Base-by-base conservation (phyloP, 2,113 vertebrate species). In the Perccottus glenii region DNA sequence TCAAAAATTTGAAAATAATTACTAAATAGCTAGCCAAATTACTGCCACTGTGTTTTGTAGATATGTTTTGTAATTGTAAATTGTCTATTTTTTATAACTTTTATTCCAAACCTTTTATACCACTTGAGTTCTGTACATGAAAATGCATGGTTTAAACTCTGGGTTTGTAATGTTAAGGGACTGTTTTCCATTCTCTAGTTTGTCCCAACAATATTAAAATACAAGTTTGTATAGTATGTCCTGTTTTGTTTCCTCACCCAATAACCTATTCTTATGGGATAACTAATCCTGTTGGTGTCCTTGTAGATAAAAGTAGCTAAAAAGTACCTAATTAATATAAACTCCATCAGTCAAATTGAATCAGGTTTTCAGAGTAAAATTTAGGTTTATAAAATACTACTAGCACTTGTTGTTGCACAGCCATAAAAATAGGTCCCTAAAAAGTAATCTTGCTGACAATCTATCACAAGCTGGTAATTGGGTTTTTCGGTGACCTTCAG, bases 21-120 rank as follows among this genome's bases (percentile, higher is more conserved):
- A 62, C 71, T 62, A 27, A 1, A 86, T 51, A 72, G 60, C 59
- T 69, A 77, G 72, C 38, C 65, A 53, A 44, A 63, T 65, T 66
- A 58, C 67, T 80, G 80, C 78, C 82, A 80, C 85, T 80, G 63
- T 83, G 59, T 64, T 69, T 42, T 81, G 80, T 81, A 83, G 70
- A 87, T 75, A 85, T 48, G 38, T 60, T 87, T 90, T 78, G 32
- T 55, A 55, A 46, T 36, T 87, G 81, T 86, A 91, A 90, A 92
- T 86, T 76, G 43, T 91, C 78, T 92, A 91, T 91, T 93, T 92
- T 93, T 92, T n/a, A 67, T 88, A 91, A 85, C 67, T 59, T 78
- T 86, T 84, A 80, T 81, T 86, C 80, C 71, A 73, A 64, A 55
- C 73, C 77, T 59, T 59, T 79, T 69, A 58, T 66, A 53, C 77